Base-by-base conservation (phyloP, 2,797 vertebrate species). In the Martes flavigula region DNA sequence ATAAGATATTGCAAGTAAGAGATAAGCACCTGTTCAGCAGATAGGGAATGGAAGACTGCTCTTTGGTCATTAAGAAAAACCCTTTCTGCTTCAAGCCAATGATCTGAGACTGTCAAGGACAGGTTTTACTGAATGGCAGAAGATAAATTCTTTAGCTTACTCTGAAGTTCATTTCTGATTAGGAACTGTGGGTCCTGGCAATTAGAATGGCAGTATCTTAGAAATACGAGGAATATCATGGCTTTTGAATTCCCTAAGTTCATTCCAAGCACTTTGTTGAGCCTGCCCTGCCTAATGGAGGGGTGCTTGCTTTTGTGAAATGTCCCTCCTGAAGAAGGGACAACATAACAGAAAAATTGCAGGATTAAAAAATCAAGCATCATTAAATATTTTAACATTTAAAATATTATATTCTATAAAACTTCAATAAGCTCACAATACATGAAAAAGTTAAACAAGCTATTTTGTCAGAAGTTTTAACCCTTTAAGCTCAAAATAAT, bases 141-240 rank as follows among this genome's bases (percentile, higher is more conserved):
- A 96, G 56, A 54, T 51, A 84, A 90, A 78, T 83, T 95, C 20
- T 82, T 18, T 30, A 23, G 32, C 75, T 72, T 66, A 35, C 51
- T 70, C 54, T 93, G 62, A 97, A 68, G 40, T 90, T 91, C 83
- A 25, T 88, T 94, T 96, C 73, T 93, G 68, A 75, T 60, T 62
- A 96, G 66, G 17, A 91, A 38, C 54, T 83, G 15, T 91, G 75
- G 30, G 56, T 83, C 10, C 62, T 93, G 32, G 73, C 40, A 62
- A 84, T 89, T 90, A 78, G 54, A 81, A 77, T 75, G 60, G 32
- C 20, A 91, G 11, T 51, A 23, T 86, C 17, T 58, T 75, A 40
- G 70, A 70, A 90, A 92, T 70, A 30, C 1, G 21, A 82, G 60
- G 70, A 62, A 3, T 54, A 56, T 32, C 11, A 46, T 62, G 51